Percentiles rank a stretch among this genome's conserved stretches.
Evolutionary conservation across 2,888 invertebrate genomes (phyloP).

Genomic region (Brachyptera risi): DNA sequence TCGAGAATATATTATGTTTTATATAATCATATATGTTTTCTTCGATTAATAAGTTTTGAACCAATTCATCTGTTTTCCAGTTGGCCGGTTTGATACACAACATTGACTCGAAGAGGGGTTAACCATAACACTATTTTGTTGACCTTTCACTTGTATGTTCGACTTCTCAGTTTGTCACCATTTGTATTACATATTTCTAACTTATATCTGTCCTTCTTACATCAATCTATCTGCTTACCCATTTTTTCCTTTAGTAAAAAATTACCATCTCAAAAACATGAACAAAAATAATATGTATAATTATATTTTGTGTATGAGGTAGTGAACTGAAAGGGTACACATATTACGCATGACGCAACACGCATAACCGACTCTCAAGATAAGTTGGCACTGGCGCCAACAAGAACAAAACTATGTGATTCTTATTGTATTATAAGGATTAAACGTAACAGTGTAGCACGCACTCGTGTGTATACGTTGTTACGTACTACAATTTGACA

Average conservation of each 20-base stretch:
- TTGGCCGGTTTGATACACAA: background rate
- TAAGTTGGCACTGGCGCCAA: background rate
- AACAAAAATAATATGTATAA: background rate
- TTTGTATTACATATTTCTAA: background rate
- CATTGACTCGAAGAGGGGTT: too few species aligned
- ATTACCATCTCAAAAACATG: background rate
- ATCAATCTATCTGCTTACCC: background rate
- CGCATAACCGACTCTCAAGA: background rate
- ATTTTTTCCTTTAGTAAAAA: background rate
- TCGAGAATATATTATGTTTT: too few species aligned
- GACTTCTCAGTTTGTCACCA: background rate
- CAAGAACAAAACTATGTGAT: background rate
- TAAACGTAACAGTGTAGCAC: background rate
- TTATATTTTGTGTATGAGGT: background rate
- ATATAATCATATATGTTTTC: too few species aligned
- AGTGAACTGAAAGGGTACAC: background rate
- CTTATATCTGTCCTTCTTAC: background rate
- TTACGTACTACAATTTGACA: background rate
- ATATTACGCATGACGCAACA: background rate
- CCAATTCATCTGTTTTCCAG: background rate
- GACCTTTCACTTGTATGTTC: background rate
- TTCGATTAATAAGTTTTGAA: background rate
- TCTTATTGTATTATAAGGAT: background rate
- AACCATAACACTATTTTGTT: too few species aligned
- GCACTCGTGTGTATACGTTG: background rate